A percentile compares a stretch with the other conserved stretches of the same genome.
Conservation (phyloP, 2,888 invertebrate species). For the Linyphia triangularis region DNA sequence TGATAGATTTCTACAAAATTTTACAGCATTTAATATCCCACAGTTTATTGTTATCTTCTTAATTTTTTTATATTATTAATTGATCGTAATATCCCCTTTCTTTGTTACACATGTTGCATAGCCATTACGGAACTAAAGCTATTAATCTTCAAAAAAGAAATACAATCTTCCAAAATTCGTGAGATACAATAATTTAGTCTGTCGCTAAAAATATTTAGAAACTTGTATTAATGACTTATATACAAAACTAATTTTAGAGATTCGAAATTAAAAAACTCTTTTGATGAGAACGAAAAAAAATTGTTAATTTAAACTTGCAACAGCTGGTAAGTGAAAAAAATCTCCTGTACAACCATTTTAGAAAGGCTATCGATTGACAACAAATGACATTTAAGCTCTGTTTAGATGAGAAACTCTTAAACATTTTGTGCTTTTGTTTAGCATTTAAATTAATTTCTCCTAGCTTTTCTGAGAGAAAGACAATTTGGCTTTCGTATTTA, state of each 20-base stretch:
- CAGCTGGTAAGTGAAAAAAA: slow-evolving; percentile 45
- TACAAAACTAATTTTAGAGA: slow-evolving; percentile 57
- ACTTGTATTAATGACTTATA: slow-evolving; percentile 51
- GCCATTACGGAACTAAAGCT: too few relatives aligned
- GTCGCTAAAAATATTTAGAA: slow-evolving; percentile 32
- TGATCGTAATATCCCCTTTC: too few relatives aligned
- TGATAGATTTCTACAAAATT: too few relatives aligned
- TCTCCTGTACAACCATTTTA: slow-evolving; percentile 30
- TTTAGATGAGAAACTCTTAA: slow-evolving; percentile 38
- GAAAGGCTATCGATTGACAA: slow-evolving; percentile 36
- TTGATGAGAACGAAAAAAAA: slow-evolving; percentile 24
- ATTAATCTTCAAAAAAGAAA: neutral
- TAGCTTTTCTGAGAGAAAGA: neutral
- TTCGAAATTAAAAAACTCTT: slow-evolving; percentile 27
- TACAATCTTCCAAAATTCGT: neutral
- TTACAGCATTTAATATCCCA: too few relatives aligned
- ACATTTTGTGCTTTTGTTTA: slow-evolving; percentile 51
- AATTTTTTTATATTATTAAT: too few relatives aligned
- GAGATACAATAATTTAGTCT: slow-evolving; percentile 9
- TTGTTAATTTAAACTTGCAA: slow-evolving; percentile 57
- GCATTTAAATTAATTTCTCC: slow-evolving; percentile 54
- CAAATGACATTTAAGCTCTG: slow-evolving; percentile 63
- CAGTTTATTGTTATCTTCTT: too few relatives aligned
- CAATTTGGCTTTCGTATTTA: neutral
- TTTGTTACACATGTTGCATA: too few relatives aligned